Conservation (phyloP, 2,888 invertebrate species). For the Hemistola chrysoprasaria region DNA sequence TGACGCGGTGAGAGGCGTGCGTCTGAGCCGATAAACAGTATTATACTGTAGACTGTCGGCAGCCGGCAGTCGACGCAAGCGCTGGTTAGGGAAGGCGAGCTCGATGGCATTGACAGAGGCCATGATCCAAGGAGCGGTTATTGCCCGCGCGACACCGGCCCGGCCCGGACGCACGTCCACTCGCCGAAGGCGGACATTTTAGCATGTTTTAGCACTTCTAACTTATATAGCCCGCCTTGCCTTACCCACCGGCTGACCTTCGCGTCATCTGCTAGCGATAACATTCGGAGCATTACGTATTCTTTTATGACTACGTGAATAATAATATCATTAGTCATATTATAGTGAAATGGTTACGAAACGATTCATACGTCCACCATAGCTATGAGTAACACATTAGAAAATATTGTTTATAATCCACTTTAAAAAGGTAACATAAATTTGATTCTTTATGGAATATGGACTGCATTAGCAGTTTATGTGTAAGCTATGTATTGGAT, state of each 20-base stretch:
- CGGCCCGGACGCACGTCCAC: constrained; percentile 39
- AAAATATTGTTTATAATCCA: too few species aligned
- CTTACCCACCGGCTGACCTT: constrained; percentile 41
- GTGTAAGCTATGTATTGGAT: too few species aligned
- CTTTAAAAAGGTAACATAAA: too few species aligned
- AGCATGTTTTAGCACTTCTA: constrained; percentile 30
- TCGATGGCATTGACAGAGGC: constrained; percentile 74
- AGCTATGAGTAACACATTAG: too few species aligned
- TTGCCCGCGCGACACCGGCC: constrained; percentile 56
- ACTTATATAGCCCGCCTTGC: constrained; percentile 10
- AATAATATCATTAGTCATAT: constrained; percentile 21
- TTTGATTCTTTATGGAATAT: too few species aligned
- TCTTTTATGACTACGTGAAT: constrained; percentile 9
- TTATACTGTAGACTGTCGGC: too few species aligned
- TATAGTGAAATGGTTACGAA: constrained; percentile 20
- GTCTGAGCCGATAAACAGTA: neutral
- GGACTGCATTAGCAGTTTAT: too few species aligned
- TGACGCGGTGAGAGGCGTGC: too few species aligned
- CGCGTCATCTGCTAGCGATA: constrained; percentile 35
- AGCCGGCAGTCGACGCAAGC: too few species aligned
- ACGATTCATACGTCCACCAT: constrained; percentile 1
- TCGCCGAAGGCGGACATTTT: constrained; percentile 26
- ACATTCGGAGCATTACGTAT: constrained; percentile 28
- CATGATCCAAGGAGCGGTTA: constrained; percentile 70
- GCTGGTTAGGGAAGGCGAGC: constrained; percentile 37